A percentile compares a stretch with the other conserved stretches of the same genome.
phyloP scores from a whole-genome alignment of 1,140 invertebrate genomes.

The Dreissena polymorpha region DNA sequence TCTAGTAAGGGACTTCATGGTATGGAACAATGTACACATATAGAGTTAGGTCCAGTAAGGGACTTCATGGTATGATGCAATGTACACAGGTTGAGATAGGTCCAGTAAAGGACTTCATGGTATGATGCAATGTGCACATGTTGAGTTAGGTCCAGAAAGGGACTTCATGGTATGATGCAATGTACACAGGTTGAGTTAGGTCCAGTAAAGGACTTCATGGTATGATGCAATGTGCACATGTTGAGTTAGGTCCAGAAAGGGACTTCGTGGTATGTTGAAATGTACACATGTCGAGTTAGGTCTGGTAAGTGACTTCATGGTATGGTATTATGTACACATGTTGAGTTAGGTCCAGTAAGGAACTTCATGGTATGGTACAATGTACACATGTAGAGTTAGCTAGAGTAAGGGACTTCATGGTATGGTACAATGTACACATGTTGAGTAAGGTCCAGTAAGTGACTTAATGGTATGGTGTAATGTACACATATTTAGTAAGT shows the following conservation, averaged over 20 bases:
- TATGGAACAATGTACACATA: slow-evolving; percentile 47
- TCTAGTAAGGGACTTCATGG: slow-evolving; percentile 69
- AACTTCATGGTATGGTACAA: slow-evolving; percentile 66
- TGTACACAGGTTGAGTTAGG: too few species aligned
- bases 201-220: slow-evolving; percentile 69
- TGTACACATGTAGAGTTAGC: too few species aligned
- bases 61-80: slow-evolving; percentile 65
- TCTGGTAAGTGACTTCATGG: slow-evolving; percentile 69
- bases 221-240: slow-evolving; percentile 43
- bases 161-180: slow-evolving; percentile 65
- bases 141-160: slow-evolving; percentile 70
- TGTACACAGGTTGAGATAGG: too few species aligned
- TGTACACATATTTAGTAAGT: too few species aligned
- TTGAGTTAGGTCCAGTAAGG: slow-evolving; percentile 70
- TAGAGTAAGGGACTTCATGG: slow-evolving; percentile 69
- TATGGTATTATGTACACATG: slow-evolving; percentile 46
- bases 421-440: slow-evolving; percentile 47
- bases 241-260: slow-evolving; percentile 70
- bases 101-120: slow-evolving; percentile 69
- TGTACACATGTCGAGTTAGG: too few species aligned
- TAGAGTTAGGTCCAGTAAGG: slow-evolving; percentile 70
- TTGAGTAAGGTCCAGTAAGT: slow-evolving; percentile 70
- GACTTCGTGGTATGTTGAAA: slow-evolving; percentile 66
- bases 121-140: slow-evolving; percentile 43
- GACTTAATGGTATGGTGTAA: slow-evolving; percentile 65